These are phyloP conservation scores for Synergus laeviventris DNA, from an alignment of 2,888 invertebrate species.

Conservation along the genomic window DNA sequence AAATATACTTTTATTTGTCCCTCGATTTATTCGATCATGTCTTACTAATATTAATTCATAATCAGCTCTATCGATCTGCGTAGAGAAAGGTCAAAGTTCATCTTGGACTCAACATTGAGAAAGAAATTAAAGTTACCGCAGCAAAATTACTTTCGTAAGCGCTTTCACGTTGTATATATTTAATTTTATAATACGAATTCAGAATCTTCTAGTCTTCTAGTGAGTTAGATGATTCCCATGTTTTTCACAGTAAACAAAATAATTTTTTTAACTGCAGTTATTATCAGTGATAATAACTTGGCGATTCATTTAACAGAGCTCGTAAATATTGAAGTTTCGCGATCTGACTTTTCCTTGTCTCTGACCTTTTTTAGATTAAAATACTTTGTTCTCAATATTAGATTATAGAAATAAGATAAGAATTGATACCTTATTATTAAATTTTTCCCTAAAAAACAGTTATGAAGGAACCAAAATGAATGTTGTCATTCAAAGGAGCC, in stretches of 20 bases:
- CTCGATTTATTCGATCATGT: not conserved
- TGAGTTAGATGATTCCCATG: not conserved
- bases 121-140: not conserved
- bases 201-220: not conserved
- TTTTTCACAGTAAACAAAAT: not conserved
- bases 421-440: no score
- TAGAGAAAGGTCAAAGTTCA: conserved; percentile 14
- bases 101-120: not conserved
- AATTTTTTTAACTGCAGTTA: not conserved
- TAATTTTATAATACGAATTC: not conserved
- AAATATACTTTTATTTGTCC: not conserved
- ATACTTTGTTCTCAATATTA: no score
- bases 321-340: not conserved
- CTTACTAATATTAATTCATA: not conserved
- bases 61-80: not conserved
- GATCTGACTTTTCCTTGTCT: conserved; percentile 23
- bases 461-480: not conserved
- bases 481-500: not conserved
- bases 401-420: no score
- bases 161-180: not conserved
- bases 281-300: conserved; percentile 21
- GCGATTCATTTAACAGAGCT: conserved; percentile 3
- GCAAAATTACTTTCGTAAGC: not conserved
- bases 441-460: not conserved
- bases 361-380: not conserved